Conservation (phyloP, 2,797 vertebrate genomes). For the Mormyrops attenuatus region DNA sequence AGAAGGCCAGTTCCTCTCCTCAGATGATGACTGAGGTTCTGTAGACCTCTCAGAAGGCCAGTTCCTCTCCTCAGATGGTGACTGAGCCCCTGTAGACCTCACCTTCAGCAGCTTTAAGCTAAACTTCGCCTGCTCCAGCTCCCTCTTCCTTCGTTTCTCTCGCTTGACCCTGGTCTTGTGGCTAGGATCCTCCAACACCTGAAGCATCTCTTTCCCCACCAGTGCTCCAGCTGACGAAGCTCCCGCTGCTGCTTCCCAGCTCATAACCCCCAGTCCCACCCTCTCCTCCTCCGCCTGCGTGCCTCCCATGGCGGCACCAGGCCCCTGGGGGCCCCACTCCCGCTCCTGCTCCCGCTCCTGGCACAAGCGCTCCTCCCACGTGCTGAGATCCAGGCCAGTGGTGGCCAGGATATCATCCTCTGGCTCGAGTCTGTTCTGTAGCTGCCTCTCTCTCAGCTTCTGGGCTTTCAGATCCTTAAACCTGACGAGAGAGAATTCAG, state of each 20-base stretch:
- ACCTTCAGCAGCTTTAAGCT: slow-evolving; percentile 94
- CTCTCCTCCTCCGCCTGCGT: slow-evolving; percentile 40
- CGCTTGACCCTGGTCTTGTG: slow-evolving; percentile 89
- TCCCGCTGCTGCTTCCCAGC: slow-evolving; percentile 43
- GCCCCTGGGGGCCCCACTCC: slow-evolving; percentile 58
- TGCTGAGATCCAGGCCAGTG: slow-evolving; percentile 73
- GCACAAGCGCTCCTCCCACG: slow-evolving; percentile 75
- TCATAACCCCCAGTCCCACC: background rate
- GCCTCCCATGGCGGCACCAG: slow-evolving; percentile 51
- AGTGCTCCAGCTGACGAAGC: slow-evolving; percentile 48
- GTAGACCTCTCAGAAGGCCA: background rate
- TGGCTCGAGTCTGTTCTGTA: slow-evolving; percentile 59
- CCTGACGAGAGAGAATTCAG: slow-evolving; percentile 49
- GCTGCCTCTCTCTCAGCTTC: slow-evolving; percentile 52
- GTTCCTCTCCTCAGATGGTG: slow-evolving; percentile 72
- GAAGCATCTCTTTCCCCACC: slow-evolving; percentile 68
- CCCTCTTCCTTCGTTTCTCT: slow-evolving; percentile 89
- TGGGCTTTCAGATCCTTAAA: slow-evolving; percentile 67
- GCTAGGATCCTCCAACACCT: slow-evolving; percentile 68
- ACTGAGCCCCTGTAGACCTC: slow-evolving; percentile 71
- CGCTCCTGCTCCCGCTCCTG: slow-evolving; percentile 66
- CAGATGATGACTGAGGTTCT: slow-evolving; percentile 26
- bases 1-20: background rate
- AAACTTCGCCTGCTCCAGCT: slow-evolving; percentile 92
- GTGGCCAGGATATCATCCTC: slow-evolving; percentile 55